Evolutionary conservation across 2,113 vertebrate species (phyloP).

Genomic region (Microtus oregoni): DNA sequence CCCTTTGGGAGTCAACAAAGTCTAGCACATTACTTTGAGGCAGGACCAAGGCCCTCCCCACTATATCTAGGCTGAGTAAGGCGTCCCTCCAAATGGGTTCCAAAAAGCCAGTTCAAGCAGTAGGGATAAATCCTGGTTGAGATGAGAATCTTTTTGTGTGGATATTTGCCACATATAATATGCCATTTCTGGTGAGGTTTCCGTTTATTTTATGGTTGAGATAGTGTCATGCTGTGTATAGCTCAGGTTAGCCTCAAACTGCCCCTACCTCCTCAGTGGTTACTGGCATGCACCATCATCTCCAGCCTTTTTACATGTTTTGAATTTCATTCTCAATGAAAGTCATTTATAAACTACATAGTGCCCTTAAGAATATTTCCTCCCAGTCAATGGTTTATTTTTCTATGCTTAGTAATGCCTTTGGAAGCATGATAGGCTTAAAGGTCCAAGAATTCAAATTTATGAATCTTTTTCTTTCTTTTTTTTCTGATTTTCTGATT

Average conservation of each 20-base stretch:
- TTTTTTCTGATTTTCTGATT: neutral
- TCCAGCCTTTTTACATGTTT: neutral
- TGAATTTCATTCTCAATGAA: neutral
- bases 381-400: neutral
- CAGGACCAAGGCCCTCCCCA: no score
- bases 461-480: neutral
- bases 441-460: neutral
- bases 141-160: neutral
- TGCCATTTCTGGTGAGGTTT: neutral
- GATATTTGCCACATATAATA: neutral
- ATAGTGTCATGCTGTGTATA: neutral
- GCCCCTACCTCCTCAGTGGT: neutral
- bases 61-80: no score
- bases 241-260: neutral
- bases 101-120: no score
- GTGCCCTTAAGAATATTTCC: neutral
- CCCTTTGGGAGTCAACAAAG: no score
- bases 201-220: neutral
- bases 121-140: neutral
- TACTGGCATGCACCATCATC: neutral
- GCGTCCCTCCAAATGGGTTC: no score
- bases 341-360: neutral
- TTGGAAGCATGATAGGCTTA: neutral
- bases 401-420: neutral
- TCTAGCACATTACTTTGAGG: no score